Percentiles rank a stretch among this genome's conserved stretches.
Conservation (phyloP, 2,113 vertebrate genomes). For the Catharus minimus region DNA sequence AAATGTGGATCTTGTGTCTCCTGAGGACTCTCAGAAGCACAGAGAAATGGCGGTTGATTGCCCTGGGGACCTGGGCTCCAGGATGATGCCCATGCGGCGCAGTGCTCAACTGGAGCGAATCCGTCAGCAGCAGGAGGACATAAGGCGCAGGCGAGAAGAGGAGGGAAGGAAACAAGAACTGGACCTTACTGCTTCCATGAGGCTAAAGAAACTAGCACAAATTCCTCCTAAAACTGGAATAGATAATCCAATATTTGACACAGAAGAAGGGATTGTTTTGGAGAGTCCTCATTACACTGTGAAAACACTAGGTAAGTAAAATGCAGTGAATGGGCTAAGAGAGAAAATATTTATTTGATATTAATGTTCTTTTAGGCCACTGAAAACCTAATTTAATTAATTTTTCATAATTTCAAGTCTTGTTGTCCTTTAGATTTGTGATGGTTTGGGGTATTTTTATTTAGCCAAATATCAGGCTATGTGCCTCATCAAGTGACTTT, state of each 20-base stretch:
- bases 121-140: conserved; percentile 90
- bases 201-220: conserved; percentile 90
- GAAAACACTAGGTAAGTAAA: conserved; percentile 77
- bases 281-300: conserved; percentile 78
- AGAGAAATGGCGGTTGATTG: conserved; percentile 93
- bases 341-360: background rate
- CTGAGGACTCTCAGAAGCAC: conserved; percentile 80
- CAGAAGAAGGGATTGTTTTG: conserved; percentile 80
- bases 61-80: conserved; percentile 90
- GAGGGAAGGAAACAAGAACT: conserved; percentile 85
- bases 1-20: conserved; percentile 74
- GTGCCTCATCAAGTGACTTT: background rate
- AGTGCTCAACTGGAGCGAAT: conserved; percentile 86
- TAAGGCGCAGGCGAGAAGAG: conserved; percentile 85
- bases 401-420: background rate
- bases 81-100: conserved; percentile 84
- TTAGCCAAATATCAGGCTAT: background rate
- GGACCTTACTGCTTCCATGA: conserved; percentile 87
- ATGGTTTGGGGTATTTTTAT: background rate
- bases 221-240: conserved; percentile 91
- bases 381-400: background rate
- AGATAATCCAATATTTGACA: conserved; percentile 94
- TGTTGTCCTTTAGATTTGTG: background rate
- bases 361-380: background rate
- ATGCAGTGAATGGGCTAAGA: background rate